Percentiles rank a stretch among this genome's conserved stretches.
These are phyloP conservation scores for Enoplosus armatus DNA, from an alignment of 2,797 vertebrate species.

Conservation along the genomic window DNA sequence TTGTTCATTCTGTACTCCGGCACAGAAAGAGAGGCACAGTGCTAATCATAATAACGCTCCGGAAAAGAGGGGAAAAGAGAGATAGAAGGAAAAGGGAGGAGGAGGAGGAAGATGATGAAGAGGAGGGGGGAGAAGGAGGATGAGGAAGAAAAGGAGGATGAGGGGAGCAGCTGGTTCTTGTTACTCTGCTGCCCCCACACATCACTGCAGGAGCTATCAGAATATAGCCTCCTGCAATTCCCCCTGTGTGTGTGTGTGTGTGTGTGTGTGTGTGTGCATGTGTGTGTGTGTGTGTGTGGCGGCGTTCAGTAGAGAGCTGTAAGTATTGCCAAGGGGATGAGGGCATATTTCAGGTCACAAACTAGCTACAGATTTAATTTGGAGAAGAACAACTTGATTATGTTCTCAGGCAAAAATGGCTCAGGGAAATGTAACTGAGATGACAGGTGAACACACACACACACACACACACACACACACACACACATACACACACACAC, in stretches of 20 bases:
- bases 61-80: slow-evolving; percentile 46
- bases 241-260: slow-evolving; percentile 15
- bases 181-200: slow-evolving; percentile 64
- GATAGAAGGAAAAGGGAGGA: slow-evolving; percentile 44
- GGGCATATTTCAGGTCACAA: slow-evolving; percentile 80
- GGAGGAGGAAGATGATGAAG: slow-evolving; percentile 24
- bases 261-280: slow-evolving; percentile 31
- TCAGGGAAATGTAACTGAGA: slow-evolving; percentile 60
- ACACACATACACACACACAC: background rate
- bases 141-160: slow-evolving; percentile 39
- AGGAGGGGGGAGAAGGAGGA: slow-evolving; percentile 23
- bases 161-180: slow-evolving; percentile 73
- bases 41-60: slow-evolving; percentile 60
- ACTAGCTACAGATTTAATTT: slow-evolving; percentile 80
- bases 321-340: slow-evolving; percentile 63
- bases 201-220: slow-evolving; percentile 70
- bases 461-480: slow-evolving; percentile 18
- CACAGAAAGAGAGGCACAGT: slow-evolving; percentile 46
- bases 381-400: slow-evolving; percentile 79
- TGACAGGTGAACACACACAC: slow-evolving; percentile 45
- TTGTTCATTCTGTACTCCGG: slow-evolving; percentile 54
- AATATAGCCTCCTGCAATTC: slow-evolving; percentile 53
- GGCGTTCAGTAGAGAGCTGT: slow-evolving; percentile 38
- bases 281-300: slow-evolving; percentile 29
- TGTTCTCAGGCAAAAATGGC: slow-evolving; percentile 58